Evolutionary conservation across 2,113 vertebrate genomes (phyloP).

Genomic region (Melospiza georgiana): DNA sequence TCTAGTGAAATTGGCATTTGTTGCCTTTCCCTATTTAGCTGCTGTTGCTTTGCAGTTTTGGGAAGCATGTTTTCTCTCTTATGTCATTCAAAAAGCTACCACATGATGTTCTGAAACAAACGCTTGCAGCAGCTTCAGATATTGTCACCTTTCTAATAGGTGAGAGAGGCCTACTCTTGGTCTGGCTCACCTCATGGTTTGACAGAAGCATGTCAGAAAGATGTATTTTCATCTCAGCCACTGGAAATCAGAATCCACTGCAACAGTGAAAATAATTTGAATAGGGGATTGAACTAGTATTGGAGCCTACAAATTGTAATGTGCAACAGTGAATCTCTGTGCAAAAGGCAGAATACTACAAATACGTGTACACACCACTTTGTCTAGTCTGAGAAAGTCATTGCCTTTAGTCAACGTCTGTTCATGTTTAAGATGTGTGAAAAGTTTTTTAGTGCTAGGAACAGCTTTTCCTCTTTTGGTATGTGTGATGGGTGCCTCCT

Average conservation of each 20-base stretch:
- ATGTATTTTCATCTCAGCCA: neutral
- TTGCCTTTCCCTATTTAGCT: neutral
- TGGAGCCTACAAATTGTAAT: neutral
- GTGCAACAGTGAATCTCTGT: neutral
- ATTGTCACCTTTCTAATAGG: neutral
- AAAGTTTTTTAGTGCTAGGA: constrained; percentile 36
- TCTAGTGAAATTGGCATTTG: neutral
- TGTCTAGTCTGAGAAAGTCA: neutral
- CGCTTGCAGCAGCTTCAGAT: neutral
- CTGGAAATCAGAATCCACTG: neutral
- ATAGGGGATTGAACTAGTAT: neutral
- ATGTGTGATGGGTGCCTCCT: neutral
- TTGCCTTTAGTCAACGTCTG: neutral
- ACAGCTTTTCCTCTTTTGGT: constrained; percentile 35
- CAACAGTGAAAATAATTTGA: neutral
- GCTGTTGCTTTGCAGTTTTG: neutral
- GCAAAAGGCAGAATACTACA: neutral
- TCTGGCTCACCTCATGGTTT: neutral
- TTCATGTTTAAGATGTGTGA: constrained; percentile 56
- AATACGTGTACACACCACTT: neutral
- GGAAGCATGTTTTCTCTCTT: neutral
- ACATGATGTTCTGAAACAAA: neutral
- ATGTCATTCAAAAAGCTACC: neutral
- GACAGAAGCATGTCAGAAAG: neutral
- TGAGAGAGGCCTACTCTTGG: neutral